These are phyloP conservation scores for Chascanopsetta lugubris DNA, from an alignment of 2,113 vertebrate genomes.

Conservation along the genomic window DNA sequence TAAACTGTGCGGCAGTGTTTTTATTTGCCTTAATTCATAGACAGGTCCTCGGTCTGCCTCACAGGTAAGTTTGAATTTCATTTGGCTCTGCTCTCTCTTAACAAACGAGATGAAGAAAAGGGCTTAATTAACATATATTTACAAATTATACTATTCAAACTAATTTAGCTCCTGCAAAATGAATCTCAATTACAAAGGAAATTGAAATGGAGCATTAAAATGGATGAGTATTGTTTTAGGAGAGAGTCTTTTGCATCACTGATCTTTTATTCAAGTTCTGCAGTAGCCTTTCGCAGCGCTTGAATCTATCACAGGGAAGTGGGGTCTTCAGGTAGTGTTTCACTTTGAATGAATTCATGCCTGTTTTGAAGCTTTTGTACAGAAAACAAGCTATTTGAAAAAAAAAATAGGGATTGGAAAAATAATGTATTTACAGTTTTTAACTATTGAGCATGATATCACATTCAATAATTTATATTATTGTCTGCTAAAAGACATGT, in stretches of 20 bases:
- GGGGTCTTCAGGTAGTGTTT: conserved; percentile 6
- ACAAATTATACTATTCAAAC: conserved; percentile 80
- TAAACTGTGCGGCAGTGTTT: conserved; percentile 71
- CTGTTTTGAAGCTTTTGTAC: conserved; percentile 47
- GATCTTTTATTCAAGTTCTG: conserved; percentile 74
- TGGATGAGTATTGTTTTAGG: conserved; percentile 76
- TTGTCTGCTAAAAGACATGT: conserved; percentile 25
- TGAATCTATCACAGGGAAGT: conserved; percentile 62
- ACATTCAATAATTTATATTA: conserved; percentile 13
- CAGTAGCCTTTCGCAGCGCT: conserved; percentile 48
- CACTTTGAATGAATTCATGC: conserved; percentile 60
- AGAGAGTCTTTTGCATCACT: conserved; percentile 58
- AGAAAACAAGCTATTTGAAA: too few species aligned
- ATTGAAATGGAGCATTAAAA: conserved; percentile 75
- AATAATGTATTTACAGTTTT: conserved; percentile 34
- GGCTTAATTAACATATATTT: conserved; percentile 80
- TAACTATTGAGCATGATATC: conserved; percentile 14
- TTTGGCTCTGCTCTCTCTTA: conserved; percentile 61
- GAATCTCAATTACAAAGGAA: conserved; percentile 74
- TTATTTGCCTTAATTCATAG: conserved; percentile 75
- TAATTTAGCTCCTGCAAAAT: conserved; percentile 73
- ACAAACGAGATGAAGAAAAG: conserved; percentile 60
- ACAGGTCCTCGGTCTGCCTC: conserved; percentile 70
- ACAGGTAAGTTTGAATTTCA: conserved; percentile 81
- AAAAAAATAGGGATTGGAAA: conserved; percentile 27